These are phyloP conservation scores for Heliocidaris tuberculata DNA, from an alignment of 35 echinoderm and acorn worm genomes.

Conservation along the genomic window DNA sequence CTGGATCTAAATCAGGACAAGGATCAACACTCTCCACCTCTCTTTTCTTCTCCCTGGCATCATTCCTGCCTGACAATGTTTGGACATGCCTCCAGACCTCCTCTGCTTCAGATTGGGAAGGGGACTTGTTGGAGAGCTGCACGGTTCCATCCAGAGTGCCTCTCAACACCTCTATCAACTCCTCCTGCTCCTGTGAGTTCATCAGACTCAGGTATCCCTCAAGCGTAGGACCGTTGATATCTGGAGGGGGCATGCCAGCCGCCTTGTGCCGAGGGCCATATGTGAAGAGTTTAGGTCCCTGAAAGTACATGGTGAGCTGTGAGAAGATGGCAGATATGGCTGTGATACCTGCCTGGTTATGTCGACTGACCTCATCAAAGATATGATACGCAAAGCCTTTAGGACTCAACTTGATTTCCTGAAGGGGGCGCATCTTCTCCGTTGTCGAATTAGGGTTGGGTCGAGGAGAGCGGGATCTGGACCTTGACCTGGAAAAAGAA, in stretches of 20 bases:
- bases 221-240: slow-evolving; percentile 59
- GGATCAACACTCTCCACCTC: background rate
- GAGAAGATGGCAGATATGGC: slow-evolving; percentile 57
- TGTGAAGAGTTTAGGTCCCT: slow-evolving; percentile 76
- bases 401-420: slow-evolving; percentile 67
- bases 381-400: slow-evolving; percentile 74
- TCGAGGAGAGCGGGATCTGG: slow-evolving; percentile 22
- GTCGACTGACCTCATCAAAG: slow-evolving; percentile 77
- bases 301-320: slow-evolving; percentile 72
- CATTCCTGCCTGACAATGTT: slow-evolving; percentile 29
- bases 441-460: background rate
- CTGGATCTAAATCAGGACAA: background rate
- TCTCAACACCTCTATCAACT: slow-evolving; percentile 72
- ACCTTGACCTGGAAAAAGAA: background rate
- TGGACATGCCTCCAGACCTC: slow-evolving; percentile 41
- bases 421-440: background rate
- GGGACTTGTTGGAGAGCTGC: slow-evolving; percentile 45
- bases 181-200: slow-evolving; percentile 58
- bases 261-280: slow-evolving; percentile 73
- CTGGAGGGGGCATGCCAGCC: slow-evolving; percentile 60
- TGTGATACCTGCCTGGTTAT: slow-evolving; percentile 55
- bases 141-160: background rate
- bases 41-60: background rate
- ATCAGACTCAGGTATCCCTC: slow-evolving; percentile 55
- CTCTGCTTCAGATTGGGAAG: slow-evolving; percentile 10